Conservation (phyloP, 1,140 invertebrate species). For the Papilio machaon region DNA sequence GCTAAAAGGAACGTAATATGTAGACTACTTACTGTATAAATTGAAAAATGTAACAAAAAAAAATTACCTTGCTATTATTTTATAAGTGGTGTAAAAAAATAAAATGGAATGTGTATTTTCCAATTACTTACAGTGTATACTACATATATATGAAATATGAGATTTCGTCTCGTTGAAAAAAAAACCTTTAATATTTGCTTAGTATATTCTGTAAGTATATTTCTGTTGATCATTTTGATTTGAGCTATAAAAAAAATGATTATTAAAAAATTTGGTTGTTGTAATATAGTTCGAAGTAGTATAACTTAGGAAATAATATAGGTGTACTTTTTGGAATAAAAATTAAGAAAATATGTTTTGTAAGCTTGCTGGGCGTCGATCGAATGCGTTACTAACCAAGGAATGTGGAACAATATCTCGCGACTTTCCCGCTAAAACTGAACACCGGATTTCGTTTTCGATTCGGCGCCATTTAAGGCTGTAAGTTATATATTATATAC, state of each 20-base stretch:
- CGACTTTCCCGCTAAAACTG: neutral
- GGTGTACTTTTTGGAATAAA: conserved; percentile 54
- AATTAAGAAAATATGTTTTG: conserved; percentile 60
- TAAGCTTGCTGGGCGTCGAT: conserved; percentile 61
- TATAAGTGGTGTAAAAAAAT: conserved; percentile 56
- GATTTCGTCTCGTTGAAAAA: neutral
- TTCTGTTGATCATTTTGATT: conserved; percentile 48
- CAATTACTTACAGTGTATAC: conserved; percentile 8
- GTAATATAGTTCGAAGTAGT: conserved; percentile 62
- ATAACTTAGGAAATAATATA: conserved; percentile 57
- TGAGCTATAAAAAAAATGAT: conserved; percentile 49
- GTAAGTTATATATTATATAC: conserved; percentile 80
- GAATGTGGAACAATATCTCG: neutral
- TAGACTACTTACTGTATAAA: conserved; percentile 72
- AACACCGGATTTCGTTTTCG: conserved; percentile 32
- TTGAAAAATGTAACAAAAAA: conserved; percentile 73
- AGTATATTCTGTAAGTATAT: conserved; percentile 26
- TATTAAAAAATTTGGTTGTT: conserved; percentile 63
- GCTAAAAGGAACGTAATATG: conserved; percentile 55
- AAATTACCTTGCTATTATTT: conserved; percentile 66
- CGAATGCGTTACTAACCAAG: conserved; percentile 32
- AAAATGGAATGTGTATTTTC: conserved; percentile 21
- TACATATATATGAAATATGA: neutral
- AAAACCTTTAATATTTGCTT: neutral
- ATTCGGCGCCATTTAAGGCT: conserved; percentile 61